Base-by-base conservation (phyloP, 2,888 invertebrate species). In the Megamerina dolium region DNA sequence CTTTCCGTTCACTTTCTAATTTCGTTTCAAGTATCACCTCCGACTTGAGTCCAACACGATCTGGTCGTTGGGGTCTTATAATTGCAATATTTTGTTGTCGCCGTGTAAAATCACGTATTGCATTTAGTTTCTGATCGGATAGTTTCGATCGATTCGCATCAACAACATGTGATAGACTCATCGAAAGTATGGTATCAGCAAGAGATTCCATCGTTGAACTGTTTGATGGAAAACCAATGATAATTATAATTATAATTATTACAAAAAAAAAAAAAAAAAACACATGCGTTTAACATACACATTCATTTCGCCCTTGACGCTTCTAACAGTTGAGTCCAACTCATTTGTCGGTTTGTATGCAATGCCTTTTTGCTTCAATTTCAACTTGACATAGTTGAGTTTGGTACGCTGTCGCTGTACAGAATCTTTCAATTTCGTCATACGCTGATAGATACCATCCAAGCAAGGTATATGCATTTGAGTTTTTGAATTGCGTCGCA, bases 381-480 rank as follows among this genome's bases (percentile, higher is more conserved):
- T 65, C 0, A 58, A 33, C 44, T 69, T 70, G 2, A 70, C 60
- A 26, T 54, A 72, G 42, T 73, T 74, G 23, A 75, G 66, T 46
- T 56, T 55, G 61, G 75, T 35, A 63, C 78, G 67, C 75, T 78
- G 60, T 81, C 83, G 41, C 74, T 77, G 47, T 72, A 73, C 18
- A 82, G 73, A 46, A 83, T 84, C 84, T 53, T 81, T 82, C 50
- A 89, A 83, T 46, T 79, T 80, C 20, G 85, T 81, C 59, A 91
- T 73, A 0, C 85, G 83, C 58, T 87, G 85, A 70, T 88, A 91
- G 8, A 89, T 79, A 21, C 81, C 79, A 58, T 89, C 87, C 55
- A 87, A 70, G 21, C 81, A 80, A 0, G 88, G 87, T 39, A 67
- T 62, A 47, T 66, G 61, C 61, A 69, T 64, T 43, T 63, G 62